Conservation (phyloP, 2,797 vertebrate genomes). For the Eulemur coronatus region DNA sequence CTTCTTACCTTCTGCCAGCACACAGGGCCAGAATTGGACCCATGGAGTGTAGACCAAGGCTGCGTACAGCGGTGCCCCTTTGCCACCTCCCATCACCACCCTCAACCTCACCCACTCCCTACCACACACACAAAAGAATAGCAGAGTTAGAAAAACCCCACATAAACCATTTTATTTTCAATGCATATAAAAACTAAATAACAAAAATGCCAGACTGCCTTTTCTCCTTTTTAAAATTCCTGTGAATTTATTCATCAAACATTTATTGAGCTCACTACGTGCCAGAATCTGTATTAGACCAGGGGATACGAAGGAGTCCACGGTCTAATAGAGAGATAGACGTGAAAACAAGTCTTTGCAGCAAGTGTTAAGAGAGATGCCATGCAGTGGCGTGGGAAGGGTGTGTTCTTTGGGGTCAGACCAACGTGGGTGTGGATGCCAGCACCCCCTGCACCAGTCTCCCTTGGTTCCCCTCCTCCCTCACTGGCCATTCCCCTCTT, state of each 20-base stretch:
- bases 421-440: not conserved
- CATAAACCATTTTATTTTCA: not conserved
- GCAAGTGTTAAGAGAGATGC: not conserved
- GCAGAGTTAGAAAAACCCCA: not conserved
- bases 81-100: too few relatives aligned
- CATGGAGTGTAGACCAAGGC: not conserved
- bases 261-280: not conserved
- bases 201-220: not conserved
- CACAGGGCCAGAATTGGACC: fast-evolving
- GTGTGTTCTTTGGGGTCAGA: not conserved
- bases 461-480: not conserved
- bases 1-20: not conserved
- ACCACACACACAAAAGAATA: not conserved
- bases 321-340: not conserved
- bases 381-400: not conserved
- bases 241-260: slow-evolving; percentile 5
- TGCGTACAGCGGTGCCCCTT: not conserved
- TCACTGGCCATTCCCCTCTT: not conserved
- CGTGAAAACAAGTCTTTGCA: not conserved
- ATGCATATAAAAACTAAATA: not conserved
- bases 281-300: not conserved
- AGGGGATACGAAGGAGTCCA: not conserved
- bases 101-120: not conserved
- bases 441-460: not conserved
- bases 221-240: not conserved